A percentile compares a stretch with the other conserved stretches of the same genome.
phyloP scores from a whole-genome alignment of 2,797 vertebrate genomes.

The Pelobates cultripes region DNA sequence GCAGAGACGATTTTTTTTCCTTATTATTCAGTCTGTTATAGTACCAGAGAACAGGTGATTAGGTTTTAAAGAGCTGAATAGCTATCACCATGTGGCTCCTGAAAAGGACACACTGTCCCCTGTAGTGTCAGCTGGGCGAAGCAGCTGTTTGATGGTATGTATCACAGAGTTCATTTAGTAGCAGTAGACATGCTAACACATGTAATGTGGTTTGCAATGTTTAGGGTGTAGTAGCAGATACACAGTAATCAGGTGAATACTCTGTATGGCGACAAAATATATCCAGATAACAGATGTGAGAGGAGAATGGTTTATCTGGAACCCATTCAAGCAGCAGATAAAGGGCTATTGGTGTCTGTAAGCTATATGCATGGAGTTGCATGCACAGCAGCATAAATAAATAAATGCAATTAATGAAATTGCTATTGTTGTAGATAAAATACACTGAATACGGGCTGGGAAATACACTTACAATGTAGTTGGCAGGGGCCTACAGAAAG shows the following conservation, averaged over 20 bases:
- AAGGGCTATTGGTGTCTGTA: not conserved
- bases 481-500: no score
- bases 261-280: not conserved
- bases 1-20: not conserved
- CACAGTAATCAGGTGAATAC: not conserved
- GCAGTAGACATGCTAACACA: not conserved
- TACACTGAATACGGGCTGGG: no score
- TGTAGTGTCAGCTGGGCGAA: conserved; percentile 4
- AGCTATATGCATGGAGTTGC: not conserved
- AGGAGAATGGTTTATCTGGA: not conserved
- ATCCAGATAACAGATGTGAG: not conserved
- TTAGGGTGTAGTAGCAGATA: not conserved
- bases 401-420: not conserved
- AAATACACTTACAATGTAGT: no score
- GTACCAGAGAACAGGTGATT: conserved; percentile 25
- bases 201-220: not conserved
- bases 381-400: not conserved
- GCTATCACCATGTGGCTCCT: not conserved
- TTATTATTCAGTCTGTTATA: not conserved
- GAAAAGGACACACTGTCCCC: conserved; percentile 5
- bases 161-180: not conserved
- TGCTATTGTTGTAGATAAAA: no score
- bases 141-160: conserved; percentile 3
- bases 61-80: conserved; percentile 12
- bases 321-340: not conserved